A percentile compares a stretch with the other conserved stretches of the same genome.
Evolutionary conservation across 1,140 invertebrate species (phyloP).

Genomic region (Monochamus saltuarius): DNA sequence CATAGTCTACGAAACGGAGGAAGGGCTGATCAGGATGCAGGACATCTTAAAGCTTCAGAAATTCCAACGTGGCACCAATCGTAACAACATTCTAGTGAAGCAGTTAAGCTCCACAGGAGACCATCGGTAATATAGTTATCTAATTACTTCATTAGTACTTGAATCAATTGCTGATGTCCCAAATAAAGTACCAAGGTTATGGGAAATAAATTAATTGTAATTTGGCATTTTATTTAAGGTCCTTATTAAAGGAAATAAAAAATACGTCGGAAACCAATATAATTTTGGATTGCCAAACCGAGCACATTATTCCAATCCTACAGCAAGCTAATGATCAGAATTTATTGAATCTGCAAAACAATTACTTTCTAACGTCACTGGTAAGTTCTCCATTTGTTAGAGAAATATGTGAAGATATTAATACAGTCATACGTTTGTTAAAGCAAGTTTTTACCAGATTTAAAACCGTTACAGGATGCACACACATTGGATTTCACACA

Average conservation of each 20-base stretch:
- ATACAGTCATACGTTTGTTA: too few species aligned
- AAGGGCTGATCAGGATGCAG: conserved; percentile 77
- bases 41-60: conserved; percentile 72
- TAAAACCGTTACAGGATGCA: conserved; percentile 37
- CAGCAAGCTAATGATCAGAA: conserved; percentile 78
- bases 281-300: conserved; percentile 73
- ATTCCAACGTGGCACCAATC: conserved; percentile 44
- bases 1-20: conserved; percentile 80
- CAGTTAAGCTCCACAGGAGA: conserved; percentile 63
- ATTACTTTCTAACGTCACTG: conserved; percentile 60
- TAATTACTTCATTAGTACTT: too few species aligned
- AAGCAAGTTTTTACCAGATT: too few species aligned
- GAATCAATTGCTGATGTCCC: too few species aligned
- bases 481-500: conserved; percentile 40
- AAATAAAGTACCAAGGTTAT: too few species aligned
- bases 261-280: conserved; percentile 69
- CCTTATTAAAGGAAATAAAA: conserved; percentile 76
- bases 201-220: too few species aligned
- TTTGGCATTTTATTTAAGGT: conserved; percentile 51
- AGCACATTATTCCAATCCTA: conserved; percentile 67
- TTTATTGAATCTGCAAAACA: conserved; percentile 72
- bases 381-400: conserved; percentile 36
- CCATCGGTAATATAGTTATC: conserved; percentile 51
- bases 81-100: conserved; percentile 59
- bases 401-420: too few species aligned